Evolutionary conservation across 1,140 invertebrate genomes (phyloP).

Genomic region (Helicoverpa zea): DNA sequence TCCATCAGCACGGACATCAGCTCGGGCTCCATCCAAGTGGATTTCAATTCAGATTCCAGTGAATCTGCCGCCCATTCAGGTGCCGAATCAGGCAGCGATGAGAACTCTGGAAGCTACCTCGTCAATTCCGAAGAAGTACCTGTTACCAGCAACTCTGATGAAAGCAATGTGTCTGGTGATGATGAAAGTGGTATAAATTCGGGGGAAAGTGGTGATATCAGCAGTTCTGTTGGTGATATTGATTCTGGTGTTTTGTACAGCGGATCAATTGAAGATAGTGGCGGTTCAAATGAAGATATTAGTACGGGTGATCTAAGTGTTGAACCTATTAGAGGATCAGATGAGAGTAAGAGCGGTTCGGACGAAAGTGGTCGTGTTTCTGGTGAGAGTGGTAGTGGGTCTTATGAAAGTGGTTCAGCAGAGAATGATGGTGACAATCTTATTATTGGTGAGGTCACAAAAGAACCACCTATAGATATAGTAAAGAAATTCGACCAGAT

Average conservation of each 20-base stretch:
- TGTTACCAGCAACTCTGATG: not conserved
- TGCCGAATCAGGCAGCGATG: not conserved
- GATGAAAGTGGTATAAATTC: not conserved
- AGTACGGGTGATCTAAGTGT: too few relatives aligned
- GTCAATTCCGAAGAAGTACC: not conserved
- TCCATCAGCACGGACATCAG: not conserved
- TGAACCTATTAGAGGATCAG: not conserved
- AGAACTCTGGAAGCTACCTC: not conserved
- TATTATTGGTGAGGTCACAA: not conserved
- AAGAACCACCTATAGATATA: not conserved
- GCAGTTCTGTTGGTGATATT: not conserved
- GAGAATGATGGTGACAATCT: not conserved
- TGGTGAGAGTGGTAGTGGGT: not conserved
- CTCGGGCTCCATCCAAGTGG: not conserved
- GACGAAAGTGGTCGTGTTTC: not conserved
- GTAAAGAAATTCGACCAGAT: slow-evolving; percentile 5
- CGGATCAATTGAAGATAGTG: not conserved
- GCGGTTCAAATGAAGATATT: too few relatives aligned
- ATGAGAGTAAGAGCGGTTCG: not conserved
- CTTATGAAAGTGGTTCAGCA: not conserved
- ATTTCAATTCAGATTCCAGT: not conserved
- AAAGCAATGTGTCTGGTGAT: not conserved
- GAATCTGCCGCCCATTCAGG: not conserved
- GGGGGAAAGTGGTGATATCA: not conserved
- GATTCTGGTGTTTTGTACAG: too few relatives aligned